Evolutionary conservation across 1,140 invertebrate species (phyloP).

Genomic region (Camponotus vicinus): DNA sequence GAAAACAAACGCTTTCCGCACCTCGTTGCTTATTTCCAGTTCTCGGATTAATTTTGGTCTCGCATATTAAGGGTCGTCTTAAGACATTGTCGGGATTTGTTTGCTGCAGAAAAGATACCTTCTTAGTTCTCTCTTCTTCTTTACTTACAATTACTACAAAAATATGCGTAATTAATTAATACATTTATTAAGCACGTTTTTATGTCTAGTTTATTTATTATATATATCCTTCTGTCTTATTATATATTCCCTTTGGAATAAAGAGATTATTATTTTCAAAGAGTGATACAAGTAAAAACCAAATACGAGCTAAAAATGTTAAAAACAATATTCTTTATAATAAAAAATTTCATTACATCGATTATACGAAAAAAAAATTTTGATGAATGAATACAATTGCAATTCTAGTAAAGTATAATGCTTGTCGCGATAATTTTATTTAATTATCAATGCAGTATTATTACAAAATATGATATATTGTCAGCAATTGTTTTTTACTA

Average conservation of each 20-base stretch:
- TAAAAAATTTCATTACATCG: neutral
- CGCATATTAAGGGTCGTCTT: neutral
- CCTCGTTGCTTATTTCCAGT: conserved; percentile 1
- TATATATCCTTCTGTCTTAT: neutral
- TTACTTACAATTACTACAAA: neutral
- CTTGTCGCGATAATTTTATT: neutral
- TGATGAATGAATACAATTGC: neutral
- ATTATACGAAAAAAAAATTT: neutral
- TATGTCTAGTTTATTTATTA: neutral
- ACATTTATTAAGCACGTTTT: neutral
- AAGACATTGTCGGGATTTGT: neutral
- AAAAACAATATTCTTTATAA: neutral
- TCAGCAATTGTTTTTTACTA: neutral
- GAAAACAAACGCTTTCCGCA: conserved; percentile 11
- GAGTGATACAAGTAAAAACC: neutral
- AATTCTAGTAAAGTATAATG: neutral
- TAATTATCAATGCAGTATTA: neutral
- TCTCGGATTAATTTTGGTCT: conserved; percentile 41
- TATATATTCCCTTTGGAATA: neutral
- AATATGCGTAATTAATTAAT: neutral
- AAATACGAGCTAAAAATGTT: too few relatives aligned
- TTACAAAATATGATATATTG: neutral
- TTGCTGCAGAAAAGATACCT: neutral
- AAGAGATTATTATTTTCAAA: neutral
- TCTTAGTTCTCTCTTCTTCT: too few relatives aligned